Evolutionary conservation across 2,113 vertebrate species (phyloP).

Genomic region (Equus quagga): DNA sequence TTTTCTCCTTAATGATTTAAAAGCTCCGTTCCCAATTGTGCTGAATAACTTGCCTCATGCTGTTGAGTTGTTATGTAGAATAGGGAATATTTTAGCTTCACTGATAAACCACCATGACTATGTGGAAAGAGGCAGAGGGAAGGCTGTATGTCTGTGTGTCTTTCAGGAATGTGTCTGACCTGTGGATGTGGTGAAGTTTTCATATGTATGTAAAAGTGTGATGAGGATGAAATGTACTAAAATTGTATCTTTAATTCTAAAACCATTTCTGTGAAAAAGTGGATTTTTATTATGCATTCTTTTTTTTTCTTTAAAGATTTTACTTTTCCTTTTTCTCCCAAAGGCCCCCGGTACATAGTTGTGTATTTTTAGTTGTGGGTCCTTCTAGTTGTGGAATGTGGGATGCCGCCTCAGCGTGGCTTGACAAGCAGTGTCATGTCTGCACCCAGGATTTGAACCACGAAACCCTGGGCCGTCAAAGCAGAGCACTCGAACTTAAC

Average conservation of each 20-base stretch:
- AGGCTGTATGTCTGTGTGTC: neutral
- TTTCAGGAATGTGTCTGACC: neutral
- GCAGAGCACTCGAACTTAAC: too few species aligned
- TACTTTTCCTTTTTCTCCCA: too few species aligned
- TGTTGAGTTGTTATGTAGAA: neutral
- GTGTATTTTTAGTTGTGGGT: too few species aligned
- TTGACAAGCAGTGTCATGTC: too few species aligned
- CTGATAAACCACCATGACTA: neutral
- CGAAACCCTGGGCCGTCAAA: too few species aligned
- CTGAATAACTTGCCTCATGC: neutral
- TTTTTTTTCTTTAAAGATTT: neutral
- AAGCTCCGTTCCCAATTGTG: neutral
- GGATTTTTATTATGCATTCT: slow-evolving; percentile 5
- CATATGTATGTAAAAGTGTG: neutral
- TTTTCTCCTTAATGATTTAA: neutral
- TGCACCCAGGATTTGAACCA: too few species aligned
- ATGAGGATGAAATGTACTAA: neutral
- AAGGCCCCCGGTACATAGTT: too few species aligned
- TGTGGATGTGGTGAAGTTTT: neutral
- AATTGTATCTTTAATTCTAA: neutral
- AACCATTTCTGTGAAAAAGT: neutral
- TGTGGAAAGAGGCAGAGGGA: neutral
- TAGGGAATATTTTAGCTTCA: slow-evolving; percentile 4
- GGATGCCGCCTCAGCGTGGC: too few species aligned
- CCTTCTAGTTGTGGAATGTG: too few species aligned